Conservation (phyloP, 2,888 invertebrate genomes). For the Nomada goodeniana region DNA sequence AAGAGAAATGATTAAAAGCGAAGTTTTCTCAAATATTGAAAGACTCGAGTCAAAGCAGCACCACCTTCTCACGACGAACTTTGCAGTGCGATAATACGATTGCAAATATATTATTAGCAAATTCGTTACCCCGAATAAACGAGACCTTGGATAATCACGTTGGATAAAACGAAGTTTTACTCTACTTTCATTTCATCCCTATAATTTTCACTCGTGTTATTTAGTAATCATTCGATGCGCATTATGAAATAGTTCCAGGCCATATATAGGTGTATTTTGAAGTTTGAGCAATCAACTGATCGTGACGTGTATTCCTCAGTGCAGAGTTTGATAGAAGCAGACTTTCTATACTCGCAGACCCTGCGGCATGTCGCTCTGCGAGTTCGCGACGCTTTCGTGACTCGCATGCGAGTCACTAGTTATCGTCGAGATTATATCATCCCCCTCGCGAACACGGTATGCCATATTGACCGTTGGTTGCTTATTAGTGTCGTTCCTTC, state of each 20-base stretch:
- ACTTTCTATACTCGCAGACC: slow-evolving; percentile 45
- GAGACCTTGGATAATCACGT: too few relatives aligned
- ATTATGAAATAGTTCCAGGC: background rate
- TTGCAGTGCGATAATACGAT: too few relatives aligned
- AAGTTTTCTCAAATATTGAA: too few relatives aligned
- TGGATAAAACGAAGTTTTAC: too few relatives aligned
- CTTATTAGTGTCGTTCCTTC: slow-evolving; percentile 69
- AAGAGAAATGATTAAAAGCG: too few relatives aligned
- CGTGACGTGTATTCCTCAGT: slow-evolving; percentile 29
- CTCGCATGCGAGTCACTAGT: slow-evolving; percentile 68
- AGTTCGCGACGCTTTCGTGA: slow-evolving; percentile 67
- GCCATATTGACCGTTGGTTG: slow-evolving; percentile 65
- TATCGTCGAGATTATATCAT: slow-evolving; percentile 70
- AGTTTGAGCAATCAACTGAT: slow-evolving; percentile 22
- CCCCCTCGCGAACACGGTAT: slow-evolving; percentile 59
- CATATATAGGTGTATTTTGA: background rate
- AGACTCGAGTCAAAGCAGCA: too few relatives aligned
- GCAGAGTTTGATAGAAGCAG: slow-evolving; percentile 13
- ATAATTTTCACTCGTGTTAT: too few relatives aligned
- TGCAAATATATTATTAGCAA: too few relatives aligned
- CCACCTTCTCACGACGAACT: too few relatives aligned
- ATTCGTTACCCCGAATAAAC: too few relatives aligned
- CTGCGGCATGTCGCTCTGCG: slow-evolving; percentile 59
- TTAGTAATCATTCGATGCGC: too few relatives aligned
- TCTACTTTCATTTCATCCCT: too few relatives aligned